A percentile compares a stretch with the other conserved stretches of the same genome.
Evolutionary conservation across 2,797 vertebrate species (phyloP).

Genomic region (Thalassophryne amazonica): DNA sequence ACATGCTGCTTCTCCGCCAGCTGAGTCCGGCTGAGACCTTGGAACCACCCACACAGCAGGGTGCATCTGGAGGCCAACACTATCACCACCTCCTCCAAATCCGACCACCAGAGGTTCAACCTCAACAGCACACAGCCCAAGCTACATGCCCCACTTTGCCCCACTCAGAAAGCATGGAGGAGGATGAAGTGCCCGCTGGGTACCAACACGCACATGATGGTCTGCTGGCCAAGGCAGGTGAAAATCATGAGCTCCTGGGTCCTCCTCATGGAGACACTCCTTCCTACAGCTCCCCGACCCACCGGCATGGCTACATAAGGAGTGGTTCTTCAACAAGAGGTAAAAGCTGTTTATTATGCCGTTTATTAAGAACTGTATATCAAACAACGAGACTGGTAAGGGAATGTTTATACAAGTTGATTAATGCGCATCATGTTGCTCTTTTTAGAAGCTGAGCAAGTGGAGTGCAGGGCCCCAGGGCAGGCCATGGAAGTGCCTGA

Average conservation of each 20-base stretch:
- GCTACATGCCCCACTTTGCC: constrained; percentile 72
- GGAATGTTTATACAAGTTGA: too few relatives aligned
- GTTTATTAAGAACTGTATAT: neutral
- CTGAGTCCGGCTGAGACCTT: constrained; percentile 87
- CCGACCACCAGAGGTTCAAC: constrained; percentile 82
- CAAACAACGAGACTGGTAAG: too few relatives aligned
- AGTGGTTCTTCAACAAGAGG: constrained; percentile 77
- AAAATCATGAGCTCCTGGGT: constrained; percentile 85
- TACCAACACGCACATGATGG: constrained; percentile 80
- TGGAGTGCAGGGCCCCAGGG: constrained; percentile 82
- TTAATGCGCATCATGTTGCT: too few relatives aligned
- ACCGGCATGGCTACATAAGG: constrained; percentile 77
- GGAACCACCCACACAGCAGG: constrained; percentile 73
- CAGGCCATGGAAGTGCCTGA: constrained; percentile 90
- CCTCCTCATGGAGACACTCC: constrained; percentile 78
- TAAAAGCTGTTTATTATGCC: constrained; percentile 50
- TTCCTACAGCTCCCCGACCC: constrained; percentile 83
- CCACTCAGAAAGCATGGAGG: constrained; percentile 98
- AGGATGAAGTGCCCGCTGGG: constrained; percentile 81
- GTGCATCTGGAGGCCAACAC: constrained; percentile 73
- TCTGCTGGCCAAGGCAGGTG: constrained; percentile 83
- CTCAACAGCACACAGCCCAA: constrained; percentile 66
- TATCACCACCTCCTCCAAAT: constrained; percentile 90
- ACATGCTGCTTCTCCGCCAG: constrained; percentile 89
- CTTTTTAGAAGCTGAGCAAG: constrained; percentile 74